These are phyloP conservation scores for Tragelaphus strepsiceros DNA, from an alignment of 2,113 vertebrate genomes.

Conservation along the genomic window DNA sequence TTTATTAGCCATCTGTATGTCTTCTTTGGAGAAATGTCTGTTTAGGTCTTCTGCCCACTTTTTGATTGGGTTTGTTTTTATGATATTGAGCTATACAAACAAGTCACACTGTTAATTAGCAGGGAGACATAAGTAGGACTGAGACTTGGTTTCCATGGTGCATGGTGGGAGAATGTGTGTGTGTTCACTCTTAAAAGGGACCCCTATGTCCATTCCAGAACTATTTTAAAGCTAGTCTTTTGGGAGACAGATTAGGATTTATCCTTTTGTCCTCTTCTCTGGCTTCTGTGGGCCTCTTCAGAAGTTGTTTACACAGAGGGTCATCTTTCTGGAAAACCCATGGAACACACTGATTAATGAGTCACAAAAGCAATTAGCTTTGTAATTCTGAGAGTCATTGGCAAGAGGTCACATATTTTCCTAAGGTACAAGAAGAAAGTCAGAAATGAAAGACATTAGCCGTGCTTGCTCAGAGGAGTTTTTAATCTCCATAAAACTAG, in stretches of 20 bases:
- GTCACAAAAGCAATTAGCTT: constrained; percentile 35
- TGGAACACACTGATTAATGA: constrained; percentile 41
- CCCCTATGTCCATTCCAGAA: neutral
- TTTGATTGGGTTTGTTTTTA: neutral
- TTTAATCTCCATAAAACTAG: neutral
- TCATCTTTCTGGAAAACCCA: constrained; percentile 53
- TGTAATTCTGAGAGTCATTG: constrained; percentile 13
- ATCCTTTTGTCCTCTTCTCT: neutral
- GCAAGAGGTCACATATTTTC: neutral
- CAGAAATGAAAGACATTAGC: constrained; percentile 36
- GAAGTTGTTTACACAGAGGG: constrained; percentile 29
- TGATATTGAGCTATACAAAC: neutral
- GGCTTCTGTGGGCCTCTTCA: constrained; percentile 1
- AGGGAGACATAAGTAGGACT: neutral
- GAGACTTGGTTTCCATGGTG: neutral
- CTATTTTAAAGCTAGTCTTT: neutral
- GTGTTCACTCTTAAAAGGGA: rapidly evolving
- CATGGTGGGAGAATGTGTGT: neutral
- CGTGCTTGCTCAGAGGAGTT: neutral
- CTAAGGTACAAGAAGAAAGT: neutral
- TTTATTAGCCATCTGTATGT: neutral
- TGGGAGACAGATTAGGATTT: constrained; percentile 1
- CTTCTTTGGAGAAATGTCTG: neutral
- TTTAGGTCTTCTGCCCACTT: neutral
- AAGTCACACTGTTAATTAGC: neutral